phyloP scores from a whole-genome alignment of 2,888 invertebrate species.

The Dolichopus griseipennis region DNA sequence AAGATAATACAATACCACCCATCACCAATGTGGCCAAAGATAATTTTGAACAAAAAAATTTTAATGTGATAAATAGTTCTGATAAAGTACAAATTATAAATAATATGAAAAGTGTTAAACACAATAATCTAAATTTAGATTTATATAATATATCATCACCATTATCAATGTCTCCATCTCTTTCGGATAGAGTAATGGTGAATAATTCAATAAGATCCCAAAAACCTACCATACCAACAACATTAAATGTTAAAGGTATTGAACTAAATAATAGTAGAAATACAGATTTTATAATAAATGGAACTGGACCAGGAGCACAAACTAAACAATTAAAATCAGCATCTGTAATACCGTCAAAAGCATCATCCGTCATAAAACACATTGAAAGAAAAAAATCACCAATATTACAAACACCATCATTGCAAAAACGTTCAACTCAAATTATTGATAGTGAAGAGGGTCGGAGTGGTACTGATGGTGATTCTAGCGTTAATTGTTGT shows the following conservation, averaged over 20 bases:
- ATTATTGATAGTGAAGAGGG: not conserved
- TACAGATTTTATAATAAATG: not conserved
- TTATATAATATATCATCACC: not conserved
- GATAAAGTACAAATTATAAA: conserved; percentile 7
- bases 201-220: not conserved
- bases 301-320: not conserved
- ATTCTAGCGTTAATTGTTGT: conserved; percentile 22
- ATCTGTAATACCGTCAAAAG: not conserved
- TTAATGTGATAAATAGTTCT: conserved; percentile 7
- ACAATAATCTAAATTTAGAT: not conserved
- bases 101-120: too few relatives aligned
- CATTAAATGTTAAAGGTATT: not conserved
- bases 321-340: not conserved
- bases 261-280: not conserved
- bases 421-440: too few relatives aligned
- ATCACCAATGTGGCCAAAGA: too few relatives aligned
- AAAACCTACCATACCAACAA: not conserved
- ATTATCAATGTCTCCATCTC: too few relatives aligned
- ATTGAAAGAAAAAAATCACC: not conserved
- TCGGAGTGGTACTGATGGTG: not conserved
- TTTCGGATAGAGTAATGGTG: not conserved
- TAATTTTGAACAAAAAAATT: conserved; percentile 13
- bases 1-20: not conserved
- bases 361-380: not conserved
- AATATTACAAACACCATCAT: not conserved